Percentiles rank a stretch among this genome's conserved stretches.
phyloP scores from a whole-genome alignment of 2,113 vertebrate genomes.

The Manacus vitellinus region DNA sequence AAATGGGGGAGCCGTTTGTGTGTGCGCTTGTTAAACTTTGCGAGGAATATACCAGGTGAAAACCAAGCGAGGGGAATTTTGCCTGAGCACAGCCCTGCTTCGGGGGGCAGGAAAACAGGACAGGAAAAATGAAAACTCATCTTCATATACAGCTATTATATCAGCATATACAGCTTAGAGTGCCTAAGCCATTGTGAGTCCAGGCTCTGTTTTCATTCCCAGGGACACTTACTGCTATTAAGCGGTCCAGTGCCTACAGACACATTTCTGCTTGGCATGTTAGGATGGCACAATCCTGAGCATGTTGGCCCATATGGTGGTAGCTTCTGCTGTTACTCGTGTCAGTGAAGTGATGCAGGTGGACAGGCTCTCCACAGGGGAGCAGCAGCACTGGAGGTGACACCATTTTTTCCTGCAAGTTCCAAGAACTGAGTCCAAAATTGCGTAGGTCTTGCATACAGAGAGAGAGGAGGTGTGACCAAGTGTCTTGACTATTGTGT shows the following conservation, averaged over 20 bases:
- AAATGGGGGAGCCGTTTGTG: not conserved
- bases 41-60: not conserved
- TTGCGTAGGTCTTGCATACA: rapidly evolving
- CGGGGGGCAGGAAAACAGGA: not conserved
- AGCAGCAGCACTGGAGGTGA: not conserved
- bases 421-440: not conserved
- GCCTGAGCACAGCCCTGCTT: not conserved
- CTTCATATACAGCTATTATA: not conserved
- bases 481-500: not conserved
- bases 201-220: not conserved
- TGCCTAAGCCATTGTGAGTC: not conserved
- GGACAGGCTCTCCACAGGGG: not conserved
- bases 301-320: not conserved
- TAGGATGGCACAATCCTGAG: not conserved
- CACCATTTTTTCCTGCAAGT: not conserved
- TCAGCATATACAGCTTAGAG: not conserved
- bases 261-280: rapidly evolving
- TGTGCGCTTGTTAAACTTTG: not conserved
- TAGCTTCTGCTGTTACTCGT: not conserved
- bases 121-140: rapidly evolving
- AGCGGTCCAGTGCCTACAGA: not conserved
- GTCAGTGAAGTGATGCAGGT: not conserved
- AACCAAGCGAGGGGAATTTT: not conserved
- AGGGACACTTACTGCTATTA: not conserved
- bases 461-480: not conserved